These are phyloP conservation scores for Linnaemya tessellans DNA, from an alignment of 2,888 invertebrate species.

Conservation along the genomic window DNA sequence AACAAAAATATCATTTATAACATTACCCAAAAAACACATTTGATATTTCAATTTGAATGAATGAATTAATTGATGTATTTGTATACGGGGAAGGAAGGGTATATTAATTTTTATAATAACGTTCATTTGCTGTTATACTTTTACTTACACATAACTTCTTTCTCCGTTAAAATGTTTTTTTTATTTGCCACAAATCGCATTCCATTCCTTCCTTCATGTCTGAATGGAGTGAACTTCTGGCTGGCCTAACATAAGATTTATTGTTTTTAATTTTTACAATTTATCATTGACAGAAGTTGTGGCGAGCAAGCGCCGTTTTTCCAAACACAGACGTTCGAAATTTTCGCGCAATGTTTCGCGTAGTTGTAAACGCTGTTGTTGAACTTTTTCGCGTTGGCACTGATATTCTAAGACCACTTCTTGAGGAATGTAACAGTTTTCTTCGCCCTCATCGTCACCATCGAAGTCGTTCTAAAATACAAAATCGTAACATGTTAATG, in stretches of 20 bases:
- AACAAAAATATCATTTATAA: slow-evolving; percentile 59
- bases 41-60: slow-evolving; percentile 57
- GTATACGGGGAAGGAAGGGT: slow-evolving; percentile 48
- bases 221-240: slow-evolving; percentile 21
- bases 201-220: not conserved
- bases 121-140: slow-evolving; percentile 46
- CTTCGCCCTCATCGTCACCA: slow-evolving; percentile 88
- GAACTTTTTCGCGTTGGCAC: slow-evolving; percentile 90
- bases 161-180: slow-evolving; percentile 31
- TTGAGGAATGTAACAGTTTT: slow-evolving; percentile 90
- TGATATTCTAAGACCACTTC: slow-evolving; percentile 95
- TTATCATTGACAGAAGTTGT: slow-evolving; percentile 71
- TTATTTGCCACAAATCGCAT: slow-evolving; percentile 33
- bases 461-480: slow-evolving; percentile 88
- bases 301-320: slow-evolving; percentile 75
- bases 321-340: slow-evolving; percentile 90
- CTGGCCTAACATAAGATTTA: slow-evolving; percentile 29
- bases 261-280: slow-evolving; percentile 48
- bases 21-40: slow-evolving; percentile 57
- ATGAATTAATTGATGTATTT: slow-evolving; percentile 62
- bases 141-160: slow-evolving; percentile 52
- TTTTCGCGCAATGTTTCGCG: slow-evolving; percentile 91
- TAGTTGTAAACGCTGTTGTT: slow-evolving; percentile 91
- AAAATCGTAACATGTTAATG: not conserved
- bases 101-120: slow-evolving; percentile 62